These are phyloP conservation scores for Philaethria dido DNA, from an alignment of 2,888 invertebrate genomes.

Conservation along the genomic window DNA sequence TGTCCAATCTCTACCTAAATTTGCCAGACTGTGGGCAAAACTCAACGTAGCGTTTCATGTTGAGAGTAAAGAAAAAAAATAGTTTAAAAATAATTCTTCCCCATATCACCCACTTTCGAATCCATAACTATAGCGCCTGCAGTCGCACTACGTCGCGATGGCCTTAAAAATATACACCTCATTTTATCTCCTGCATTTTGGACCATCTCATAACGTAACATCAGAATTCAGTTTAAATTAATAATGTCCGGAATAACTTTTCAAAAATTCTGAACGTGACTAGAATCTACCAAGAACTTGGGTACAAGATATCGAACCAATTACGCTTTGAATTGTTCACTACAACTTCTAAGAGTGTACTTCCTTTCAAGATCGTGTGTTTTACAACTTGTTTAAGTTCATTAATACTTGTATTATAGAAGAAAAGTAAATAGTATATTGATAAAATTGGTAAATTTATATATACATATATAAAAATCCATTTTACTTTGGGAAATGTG, in stretches of 20 bases:
- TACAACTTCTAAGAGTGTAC: slow-evolving; percentile 7
- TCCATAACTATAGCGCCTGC: too few species aligned
- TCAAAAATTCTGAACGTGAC: slow-evolving; percentile 13
- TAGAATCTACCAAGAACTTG: slow-evolving; percentile 15
- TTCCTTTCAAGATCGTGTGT: slow-evolving; percentile 10
- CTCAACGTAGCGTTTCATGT: too few species aligned
- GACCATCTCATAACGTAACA: not conserved
- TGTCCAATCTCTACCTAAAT: too few species aligned
- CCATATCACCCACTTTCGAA: too few species aligned
- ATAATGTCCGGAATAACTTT: slow-evolving; percentile 7
- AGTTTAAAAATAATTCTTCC: too few species aligned
- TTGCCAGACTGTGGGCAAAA: too few species aligned
- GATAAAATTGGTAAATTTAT: not conserved
- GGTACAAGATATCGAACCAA: slow-evolving; percentile 21
- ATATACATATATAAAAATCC: too few species aligned
- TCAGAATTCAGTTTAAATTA: not conserved
- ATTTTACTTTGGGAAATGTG: too few species aligned
- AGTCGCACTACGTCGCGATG: too few species aligned
- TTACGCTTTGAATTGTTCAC: slow-evolving; percentile 24
- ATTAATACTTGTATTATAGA: slow-evolving; percentile 1
- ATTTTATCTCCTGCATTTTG: not conserved
- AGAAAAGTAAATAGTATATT: not conserved
- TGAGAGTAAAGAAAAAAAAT: too few species aligned
- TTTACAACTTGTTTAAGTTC: slow-evolving; percentile 7
- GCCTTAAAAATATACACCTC: too few species aligned